A percentile compares a stretch with the other conserved stretches of the same genome.
Evolutionary conservation across 2,888 invertebrate species (phyloP).

Genomic region (Thymelicus lineola): DNA sequence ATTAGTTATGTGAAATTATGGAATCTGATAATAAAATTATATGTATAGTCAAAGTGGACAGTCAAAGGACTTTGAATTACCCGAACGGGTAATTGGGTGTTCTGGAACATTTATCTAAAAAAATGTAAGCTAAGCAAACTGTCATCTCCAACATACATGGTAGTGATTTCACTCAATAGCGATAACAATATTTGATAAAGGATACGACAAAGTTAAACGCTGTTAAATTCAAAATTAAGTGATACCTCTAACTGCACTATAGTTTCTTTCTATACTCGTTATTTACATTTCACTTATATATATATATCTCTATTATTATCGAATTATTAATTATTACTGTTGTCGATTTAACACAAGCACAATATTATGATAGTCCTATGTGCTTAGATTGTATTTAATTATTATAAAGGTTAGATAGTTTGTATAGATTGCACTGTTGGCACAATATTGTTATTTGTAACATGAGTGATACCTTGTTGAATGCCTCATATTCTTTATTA

Average conservation of each 20-base stretch:
- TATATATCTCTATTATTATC: conserved; percentile 5
- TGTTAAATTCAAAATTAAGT: neutral
- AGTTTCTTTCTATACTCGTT: neutral
- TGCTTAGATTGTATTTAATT: conserved; percentile 12
- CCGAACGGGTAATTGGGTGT: too few species aligned
- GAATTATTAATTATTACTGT: conserved; percentile 16
- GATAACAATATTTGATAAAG: neutral
- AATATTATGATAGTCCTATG: conserved; percentile 11
- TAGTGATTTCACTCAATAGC: too few species aligned
- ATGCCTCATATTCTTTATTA: conserved; percentile 40
- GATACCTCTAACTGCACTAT: neutral
- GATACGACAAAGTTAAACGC: conserved; percentile 41
- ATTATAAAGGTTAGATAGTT: conserved; percentile 51
- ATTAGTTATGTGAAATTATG: too few species aligned
- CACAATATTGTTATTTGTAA: conserved; percentile 66
- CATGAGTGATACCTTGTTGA: conserved; percentile 45
- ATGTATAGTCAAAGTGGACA: too few species aligned
- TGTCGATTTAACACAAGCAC: conserved; percentile 29
- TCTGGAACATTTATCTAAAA: too few species aligned
- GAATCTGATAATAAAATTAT: too few species aligned
- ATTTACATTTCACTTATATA: conserved; percentile 2
- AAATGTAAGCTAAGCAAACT: too few species aligned
- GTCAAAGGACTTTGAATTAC: too few species aligned
- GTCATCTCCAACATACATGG: too few species aligned
- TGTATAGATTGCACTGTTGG: conserved; percentile 68